Evolutionary conservation across 2,888 invertebrate genomes (phyloP).

Genomic region (Cryptops parisi): DNA sequence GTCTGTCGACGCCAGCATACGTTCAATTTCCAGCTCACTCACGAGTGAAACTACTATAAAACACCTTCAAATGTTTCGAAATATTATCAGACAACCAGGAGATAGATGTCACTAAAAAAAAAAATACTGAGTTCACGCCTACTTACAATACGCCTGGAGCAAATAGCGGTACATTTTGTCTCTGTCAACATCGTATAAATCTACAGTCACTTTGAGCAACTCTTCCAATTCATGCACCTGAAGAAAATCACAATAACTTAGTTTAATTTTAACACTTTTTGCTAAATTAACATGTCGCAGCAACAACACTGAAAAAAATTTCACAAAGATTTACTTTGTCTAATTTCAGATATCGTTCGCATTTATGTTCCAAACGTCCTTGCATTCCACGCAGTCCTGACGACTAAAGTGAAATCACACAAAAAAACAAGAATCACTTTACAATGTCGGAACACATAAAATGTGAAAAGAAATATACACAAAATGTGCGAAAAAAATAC

Average conservation of each 20-base stretch:
- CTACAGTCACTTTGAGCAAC: constrained; percentile 59
- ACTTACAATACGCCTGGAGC: constrained; percentile 49
- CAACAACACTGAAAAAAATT: too few relatives aligned
- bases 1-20: too few relatives aligned
- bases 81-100: too few relatives aligned
- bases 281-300: too few relatives aligned
- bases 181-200: constrained; percentile 57
- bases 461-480: too few relatives aligned
- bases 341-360: constrained; percentile 42
- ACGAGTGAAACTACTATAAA: too few relatives aligned
- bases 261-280: too few relatives aligned
- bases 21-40: too few relatives aligned
- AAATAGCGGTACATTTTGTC: constrained; percentile 59
- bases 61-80: too few relatives aligned
- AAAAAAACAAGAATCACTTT: not conserved
- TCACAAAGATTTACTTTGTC: constrained; percentile 26
- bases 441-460: too few relatives aligned
- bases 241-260: not conserved
- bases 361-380: constrained; percentile 49
- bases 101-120: too few relatives aligned
- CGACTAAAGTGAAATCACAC: constrained; percentile 35
- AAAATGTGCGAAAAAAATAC: too few relatives aligned
- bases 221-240: constrained; percentile 52
- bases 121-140: not conserved
- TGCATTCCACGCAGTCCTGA: constrained; percentile 58